phyloP scores from a whole-genome alignment of 2,888 invertebrate species.

The Sinohyriopsis cumingii region DNA sequence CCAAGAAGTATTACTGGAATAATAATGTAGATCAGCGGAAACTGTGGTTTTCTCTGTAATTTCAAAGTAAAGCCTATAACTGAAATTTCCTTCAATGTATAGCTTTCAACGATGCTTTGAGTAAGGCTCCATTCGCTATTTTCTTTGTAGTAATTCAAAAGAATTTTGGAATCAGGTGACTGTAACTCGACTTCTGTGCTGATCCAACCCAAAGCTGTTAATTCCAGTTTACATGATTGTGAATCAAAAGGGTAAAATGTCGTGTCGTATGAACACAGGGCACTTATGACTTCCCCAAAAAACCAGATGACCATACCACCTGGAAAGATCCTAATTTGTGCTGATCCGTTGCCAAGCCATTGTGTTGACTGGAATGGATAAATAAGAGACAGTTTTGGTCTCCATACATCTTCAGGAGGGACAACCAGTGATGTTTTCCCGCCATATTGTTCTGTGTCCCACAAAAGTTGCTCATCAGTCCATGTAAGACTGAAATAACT shows the following conservation, averaged over 20 bases:
- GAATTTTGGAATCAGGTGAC: not conserved
- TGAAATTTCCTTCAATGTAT: not conserved
- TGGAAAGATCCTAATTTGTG: slow-evolving; percentile 6
- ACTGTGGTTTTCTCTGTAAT: slow-evolving; percentile 13
- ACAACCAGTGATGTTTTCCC: slow-evolving; percentile 6
- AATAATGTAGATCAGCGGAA: slow-evolving; percentile 25
- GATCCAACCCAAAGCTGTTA: slow-evolving; percentile 1
- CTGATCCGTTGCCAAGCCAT: slow-evolving; percentile 8
- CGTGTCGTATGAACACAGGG: slow-evolving; percentile 19
- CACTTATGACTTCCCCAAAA: slow-evolving; percentile 10
- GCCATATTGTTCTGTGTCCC: slow-evolving; percentile 13
- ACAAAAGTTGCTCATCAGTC: slow-evolving; percentile 16
- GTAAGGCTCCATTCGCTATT: slow-evolving; percentile 19
- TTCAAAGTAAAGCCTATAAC: slow-evolving; percentile 6
- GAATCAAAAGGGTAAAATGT: slow-evolving; percentile 26
- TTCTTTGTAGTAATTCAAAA: not conserved
- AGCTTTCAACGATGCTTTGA: not conserved
- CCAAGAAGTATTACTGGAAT: slow-evolving; percentile 25
- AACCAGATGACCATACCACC: slow-evolving; percentile 12
- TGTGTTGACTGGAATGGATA: slow-evolving; percentile 2
- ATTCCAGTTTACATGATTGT: slow-evolving; percentile 13
- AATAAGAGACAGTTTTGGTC: slow-evolving; percentile 11
- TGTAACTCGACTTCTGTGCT: slow-evolving; percentile 2
- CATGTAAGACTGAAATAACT: slow-evolving; percentile 5
- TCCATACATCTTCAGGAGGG: slow-evolving; percentile 15